Evolutionary conservation across 2,888 invertebrate genomes (phyloP).

Genomic region (Athripsodes cinereus): DNA sequence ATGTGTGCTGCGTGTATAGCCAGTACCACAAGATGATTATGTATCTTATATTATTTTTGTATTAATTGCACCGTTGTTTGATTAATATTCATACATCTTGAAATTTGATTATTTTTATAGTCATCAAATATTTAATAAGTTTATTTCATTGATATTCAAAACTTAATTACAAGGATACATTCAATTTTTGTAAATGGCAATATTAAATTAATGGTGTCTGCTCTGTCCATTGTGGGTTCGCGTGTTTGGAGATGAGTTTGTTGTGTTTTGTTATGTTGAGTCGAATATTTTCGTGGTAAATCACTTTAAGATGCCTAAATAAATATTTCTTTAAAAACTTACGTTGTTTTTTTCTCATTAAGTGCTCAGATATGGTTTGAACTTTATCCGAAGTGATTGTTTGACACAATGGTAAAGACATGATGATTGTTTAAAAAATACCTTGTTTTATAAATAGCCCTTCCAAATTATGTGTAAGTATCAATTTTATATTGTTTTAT

Average conservation of each 20-base stretch:
- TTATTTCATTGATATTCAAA: no score
- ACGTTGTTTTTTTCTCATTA: neutral
- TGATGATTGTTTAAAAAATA: slow-evolving; percentile 13
- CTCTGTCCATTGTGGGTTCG: slow-evolving; percentile 51
- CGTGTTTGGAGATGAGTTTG: slow-evolving; percentile 46
- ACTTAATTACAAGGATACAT: neutral
- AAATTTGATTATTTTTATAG: no score
- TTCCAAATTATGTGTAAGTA: slow-evolving; percentile 19
- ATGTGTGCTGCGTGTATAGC: neutral
- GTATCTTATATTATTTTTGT: no score
- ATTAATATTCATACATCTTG: no score
- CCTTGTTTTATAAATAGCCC: slow-evolving; percentile 1
- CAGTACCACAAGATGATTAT: no score
- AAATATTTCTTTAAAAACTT: neutral
- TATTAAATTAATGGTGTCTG: slow-evolving; percentile 40
- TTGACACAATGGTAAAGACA: slow-evolving; percentile 11
- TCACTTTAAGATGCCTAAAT: neutral
- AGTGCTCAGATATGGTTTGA: slow-evolving; percentile 30
- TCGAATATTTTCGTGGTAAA: neutral
- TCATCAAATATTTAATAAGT: no score
- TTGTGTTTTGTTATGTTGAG: slow-evolving; percentile 41
- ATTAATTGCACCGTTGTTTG: no score
- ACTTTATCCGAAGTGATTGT: slow-evolving; percentile 25
- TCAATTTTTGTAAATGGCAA: neutral
- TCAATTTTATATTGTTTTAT: neutral